Percentiles rank a stretch among this genome's conserved stretches.
These are phyloP conservation scores for Asbolus verrucosus DNA, from an alignment of 1,140 invertebrate genomes.

Conservation along the genomic window DNA sequence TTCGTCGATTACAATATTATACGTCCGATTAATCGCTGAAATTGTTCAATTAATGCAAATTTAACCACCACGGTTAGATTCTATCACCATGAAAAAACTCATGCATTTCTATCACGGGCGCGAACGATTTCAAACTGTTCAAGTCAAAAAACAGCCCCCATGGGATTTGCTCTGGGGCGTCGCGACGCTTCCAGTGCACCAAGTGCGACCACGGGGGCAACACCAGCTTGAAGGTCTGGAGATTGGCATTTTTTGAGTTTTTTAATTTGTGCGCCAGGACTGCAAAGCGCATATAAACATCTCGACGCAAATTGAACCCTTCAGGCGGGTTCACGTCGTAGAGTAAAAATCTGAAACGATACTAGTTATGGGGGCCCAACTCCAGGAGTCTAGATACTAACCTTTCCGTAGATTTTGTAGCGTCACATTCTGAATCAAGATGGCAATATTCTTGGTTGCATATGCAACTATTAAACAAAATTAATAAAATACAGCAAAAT, in stretches of 20 bases:
- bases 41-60: too few species aligned
- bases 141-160: constrained; percentile 94
- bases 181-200: constrained; percentile 94
- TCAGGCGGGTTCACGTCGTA: constrained; percentile 96
- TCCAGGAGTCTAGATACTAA: not conserved
- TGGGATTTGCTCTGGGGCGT: constrained; percentile 69
- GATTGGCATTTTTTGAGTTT: constrained; percentile 65
- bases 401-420: not conserved
- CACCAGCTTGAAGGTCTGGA: constrained; percentile 73
- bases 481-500: too few species aligned
- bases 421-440: not conserved
- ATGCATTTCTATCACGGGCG: constrained; percentile 89
- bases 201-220: constrained; percentile 92
- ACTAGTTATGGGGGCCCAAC: not conserved
- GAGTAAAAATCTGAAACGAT: constrained; percentile 74
- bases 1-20: constrained; percentile 71
- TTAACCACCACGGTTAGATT: too few species aligned
- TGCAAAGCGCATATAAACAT: constrained; percentile 95
- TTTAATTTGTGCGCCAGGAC: constrained; percentile 79
- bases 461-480: too few species aligned
- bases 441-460: not conserved
- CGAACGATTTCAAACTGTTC: constrained; percentile 79
- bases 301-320: constrained; percentile 96
- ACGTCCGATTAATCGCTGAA: constrained; percentile 3
- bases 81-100: constrained; percentile 80